phyloP scores from a whole-genome alignment of 2,888 invertebrate species.

The Eugnorisma glareosa region DNA sequence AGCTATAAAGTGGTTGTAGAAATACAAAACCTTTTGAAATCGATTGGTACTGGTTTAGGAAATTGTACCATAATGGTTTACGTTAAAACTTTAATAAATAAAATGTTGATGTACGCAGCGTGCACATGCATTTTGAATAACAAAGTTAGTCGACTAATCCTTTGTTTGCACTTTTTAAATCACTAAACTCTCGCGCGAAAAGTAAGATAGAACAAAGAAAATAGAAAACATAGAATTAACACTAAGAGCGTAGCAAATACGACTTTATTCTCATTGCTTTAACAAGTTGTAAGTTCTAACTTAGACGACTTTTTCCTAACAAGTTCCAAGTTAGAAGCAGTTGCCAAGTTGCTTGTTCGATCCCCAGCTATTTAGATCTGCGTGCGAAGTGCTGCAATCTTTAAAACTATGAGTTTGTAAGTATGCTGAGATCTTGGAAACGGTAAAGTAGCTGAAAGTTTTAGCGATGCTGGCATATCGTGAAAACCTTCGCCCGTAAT shows the following conservation, averaged over 20 bases:
- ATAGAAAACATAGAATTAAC: slow-evolving; percentile 21
- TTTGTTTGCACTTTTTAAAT: background rate
- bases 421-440: slow-evolving; percentile 9
- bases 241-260: background rate
- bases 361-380: slow-evolving; percentile 25
- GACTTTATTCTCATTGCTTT: slow-evolving; percentile 25
- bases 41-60: background rate
- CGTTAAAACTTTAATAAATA: background rate
- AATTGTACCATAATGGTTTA: background rate
- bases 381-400: slow-evolving; percentile 40
- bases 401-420: slow-evolving; percentile 31
- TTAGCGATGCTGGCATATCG: background rate
- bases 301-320: slow-evolving; percentile 48
- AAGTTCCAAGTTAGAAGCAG: slow-evolving; percentile 33
- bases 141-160: background rate
- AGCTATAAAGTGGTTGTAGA: background rate
- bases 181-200: background rate
- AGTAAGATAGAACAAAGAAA: background rate
- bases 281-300: slow-evolving; percentile 43
- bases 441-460: background rate
- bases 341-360: slow-evolving; percentile 42
- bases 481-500: slow-evolving; percentile 1
- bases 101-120: background rate
- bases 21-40: background rate
- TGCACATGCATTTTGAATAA: background rate